These are phyloP conservation scores for Chionis minor DNA, from an alignment of 2,113 vertebrate species.

Conservation along the genomic window DNA sequence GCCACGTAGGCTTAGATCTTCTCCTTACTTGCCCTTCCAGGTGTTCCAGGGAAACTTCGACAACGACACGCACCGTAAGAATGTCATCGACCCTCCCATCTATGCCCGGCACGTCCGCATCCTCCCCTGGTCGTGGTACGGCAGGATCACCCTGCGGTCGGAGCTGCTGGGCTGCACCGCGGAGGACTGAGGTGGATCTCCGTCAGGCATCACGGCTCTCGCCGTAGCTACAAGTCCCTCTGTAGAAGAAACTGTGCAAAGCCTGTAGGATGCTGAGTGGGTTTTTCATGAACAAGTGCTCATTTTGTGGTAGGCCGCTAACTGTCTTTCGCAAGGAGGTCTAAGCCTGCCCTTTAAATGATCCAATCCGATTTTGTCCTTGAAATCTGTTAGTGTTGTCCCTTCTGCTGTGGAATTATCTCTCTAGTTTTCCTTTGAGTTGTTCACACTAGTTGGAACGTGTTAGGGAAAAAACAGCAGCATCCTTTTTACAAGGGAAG, in stretches of 20 bases:
- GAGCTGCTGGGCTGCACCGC: conserved; percentile 94
- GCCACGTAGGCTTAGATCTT: accelerated
- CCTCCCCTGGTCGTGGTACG: conserved; percentile 98
- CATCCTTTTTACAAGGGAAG: conserved; percentile 69
- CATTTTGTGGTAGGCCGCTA: conserved; percentile 84
- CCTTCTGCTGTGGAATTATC: conserved; percentile 67
- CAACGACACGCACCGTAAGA: conserved; percentile 99
- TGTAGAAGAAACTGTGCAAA: conserved; percentile 85
- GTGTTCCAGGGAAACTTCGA: conserved; percentile 99
- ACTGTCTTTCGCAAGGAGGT: conserved; percentile 85
- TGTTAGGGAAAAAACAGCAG: conserved; percentile 57
- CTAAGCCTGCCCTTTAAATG: conserved; percentile 82
- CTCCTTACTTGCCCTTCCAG: conserved; percentile 63
- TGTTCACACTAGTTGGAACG: conserved; percentile 60
- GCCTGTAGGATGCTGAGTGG: conserved; percentile 85
- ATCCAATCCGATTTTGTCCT: conserved; percentile 70
- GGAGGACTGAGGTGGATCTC: conserved; percentile 81
- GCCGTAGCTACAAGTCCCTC: conserved; percentile 65
- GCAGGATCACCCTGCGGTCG: conserved; percentile 93
- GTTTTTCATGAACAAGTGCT: conserved; percentile 83
- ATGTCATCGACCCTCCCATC: conserved; percentile 93
- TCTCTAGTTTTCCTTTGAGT: conserved; percentile 62
- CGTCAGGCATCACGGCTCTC: background rate
- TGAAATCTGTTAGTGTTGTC: conserved; percentile 65
- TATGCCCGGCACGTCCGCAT: conserved; percentile 88